Percentiles rank a stretch among this genome's conserved stretches.
These are phyloP conservation scores for Thripadectes ignobilis DNA, from an alignment of 2,797 vertebrate genomes.

Conservation along the genomic window DNA sequence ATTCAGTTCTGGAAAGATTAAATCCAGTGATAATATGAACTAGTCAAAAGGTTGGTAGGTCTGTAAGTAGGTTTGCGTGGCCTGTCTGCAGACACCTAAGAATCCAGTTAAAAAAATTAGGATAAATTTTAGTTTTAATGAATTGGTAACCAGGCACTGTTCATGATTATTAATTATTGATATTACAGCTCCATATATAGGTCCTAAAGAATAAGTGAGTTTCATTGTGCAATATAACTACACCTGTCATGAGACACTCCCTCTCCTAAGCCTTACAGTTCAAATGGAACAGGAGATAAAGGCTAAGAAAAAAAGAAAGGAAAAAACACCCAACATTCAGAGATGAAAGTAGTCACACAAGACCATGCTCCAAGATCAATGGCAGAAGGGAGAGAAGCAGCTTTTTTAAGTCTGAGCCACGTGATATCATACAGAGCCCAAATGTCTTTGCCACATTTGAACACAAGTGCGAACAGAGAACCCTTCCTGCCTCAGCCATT, in stretches of 20 bases:
- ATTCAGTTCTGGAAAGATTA: slow-evolving; percentile 1
- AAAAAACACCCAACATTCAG: neutral
- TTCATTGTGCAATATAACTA: neutral
- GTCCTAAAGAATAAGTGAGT: neutral
- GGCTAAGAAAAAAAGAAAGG: neutral
- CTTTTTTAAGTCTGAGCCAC: neutral
- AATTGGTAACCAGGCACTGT: neutral
- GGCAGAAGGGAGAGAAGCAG: neutral
- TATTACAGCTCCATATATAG: neutral
- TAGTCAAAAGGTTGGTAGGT: neutral
- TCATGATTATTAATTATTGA: slow-evolving; percentile 23
- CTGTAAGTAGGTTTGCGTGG: neutral
- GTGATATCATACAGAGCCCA: neutral
- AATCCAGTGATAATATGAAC: neutral
- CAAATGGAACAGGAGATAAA: neutral
- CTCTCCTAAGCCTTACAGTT: neutral
- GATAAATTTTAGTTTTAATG: neutral
- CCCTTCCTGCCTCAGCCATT: neutral
- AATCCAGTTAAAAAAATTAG: neutral
- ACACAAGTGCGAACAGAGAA: neutral
- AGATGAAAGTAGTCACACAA: neutral
- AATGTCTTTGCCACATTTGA: neutral
- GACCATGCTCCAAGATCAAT: neutral
- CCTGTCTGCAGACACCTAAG: neutral
- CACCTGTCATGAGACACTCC: neutral